Base-by-base conservation (phyloP, 2,797 vertebrate species). In the Rhynchonycteris naso region DNA sequence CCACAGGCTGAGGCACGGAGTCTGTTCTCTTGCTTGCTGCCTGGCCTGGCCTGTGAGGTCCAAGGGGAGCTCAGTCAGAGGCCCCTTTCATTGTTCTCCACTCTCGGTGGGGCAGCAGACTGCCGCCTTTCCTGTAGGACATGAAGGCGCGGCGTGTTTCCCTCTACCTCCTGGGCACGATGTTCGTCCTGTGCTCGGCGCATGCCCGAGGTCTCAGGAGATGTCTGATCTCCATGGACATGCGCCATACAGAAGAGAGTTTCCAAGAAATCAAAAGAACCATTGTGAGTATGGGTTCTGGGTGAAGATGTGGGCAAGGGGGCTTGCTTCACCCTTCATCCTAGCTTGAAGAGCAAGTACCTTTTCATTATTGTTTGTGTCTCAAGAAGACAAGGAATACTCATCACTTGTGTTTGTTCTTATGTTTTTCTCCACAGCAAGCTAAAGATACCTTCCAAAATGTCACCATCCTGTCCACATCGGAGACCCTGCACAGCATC, bases 391-490 rank as follows among this genome's bases (percentile, higher is more conserved):
- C n/a, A 10, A 3, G 10, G 35, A 72, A 7, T 26, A 5, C 38
- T 95, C 47, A 93, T 26, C 8, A 24, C 2, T 58, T 38, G 15
- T 43, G 43, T 58, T 19, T 86, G 2, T 7, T 56, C 58, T 94
- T 5, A 0, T 86, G 50, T 96, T 75, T 86, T 59, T 65, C 13
- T 26, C 0, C 14, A 0, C 69, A 98, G 98, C 98, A 98, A 98
- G 94, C 97, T 52, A 92, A 97, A 33, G 98, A 98, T 59, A 92
- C 89, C 92, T 68, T 98, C 91, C 96, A 89, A 88, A 98, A 66
- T 43, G 69, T 98, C 83, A 98, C 98, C 92, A 98, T 98, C 95
- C 74, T 98, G 94, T 97, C 98, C 2, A 9, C 96, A 0, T 95
- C 96, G 0, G 93, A 96, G 22, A 98, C 94, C 4, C 97, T 98